Percentiles rank a stretch among this genome's conserved stretches.
phyloP scores from a whole-genome alignment of 2,888 invertebrate genomes.

The Carcina quercana region DNA sequence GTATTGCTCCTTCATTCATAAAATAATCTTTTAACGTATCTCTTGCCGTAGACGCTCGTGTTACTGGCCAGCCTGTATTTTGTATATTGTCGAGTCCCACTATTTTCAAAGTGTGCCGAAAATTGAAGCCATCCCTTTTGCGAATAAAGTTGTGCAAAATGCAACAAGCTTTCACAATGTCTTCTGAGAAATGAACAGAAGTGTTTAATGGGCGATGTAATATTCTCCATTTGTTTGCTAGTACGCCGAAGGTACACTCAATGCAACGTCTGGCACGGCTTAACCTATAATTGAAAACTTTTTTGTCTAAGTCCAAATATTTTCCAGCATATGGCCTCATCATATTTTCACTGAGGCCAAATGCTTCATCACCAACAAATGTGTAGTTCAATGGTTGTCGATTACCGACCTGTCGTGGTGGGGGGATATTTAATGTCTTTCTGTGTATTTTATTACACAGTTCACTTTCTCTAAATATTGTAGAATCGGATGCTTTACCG shows the following conservation, averaged over 20 bases:
- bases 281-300: constrained; percentile 12
- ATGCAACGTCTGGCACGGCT: constrained; percentile 12
- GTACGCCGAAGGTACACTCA: constrained; percentile 19
- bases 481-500: constrained; percentile 5
- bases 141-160: constrained; percentile 5
- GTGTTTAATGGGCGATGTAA: constrained; percentile 12
- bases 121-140: constrained; percentile 14
- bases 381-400: constrained; percentile 9
- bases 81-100: constrained; percentile 19
- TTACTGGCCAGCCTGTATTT: constrained; percentile 15
- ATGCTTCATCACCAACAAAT: constrained; percentile 14
- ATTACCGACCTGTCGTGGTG: constrained; percentile 10
- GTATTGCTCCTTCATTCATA: constrained; percentile 22
- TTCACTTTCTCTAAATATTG: constrained; percentile 9
- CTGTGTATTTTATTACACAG: constrained; percentile 8
- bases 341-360: constrained; percentile 9
- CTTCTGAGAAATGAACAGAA: constrained; percentile 4
- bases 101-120: constrained; percentile 16
- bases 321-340: constrained; percentile 9
- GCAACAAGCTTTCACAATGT: constrained; percentile 4
- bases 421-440: constrained; percentile 8
- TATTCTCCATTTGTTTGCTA: constrained; percentile 17
- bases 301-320: constrained; percentile 5
- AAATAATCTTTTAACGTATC: constrained; percentile 22
- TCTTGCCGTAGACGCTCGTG: constrained; percentile 18